These are phyloP conservation scores for Pecten maximus DNA, from an alignment of 2,888 invertebrate genomes.

Conservation along the genomic window DNA sequence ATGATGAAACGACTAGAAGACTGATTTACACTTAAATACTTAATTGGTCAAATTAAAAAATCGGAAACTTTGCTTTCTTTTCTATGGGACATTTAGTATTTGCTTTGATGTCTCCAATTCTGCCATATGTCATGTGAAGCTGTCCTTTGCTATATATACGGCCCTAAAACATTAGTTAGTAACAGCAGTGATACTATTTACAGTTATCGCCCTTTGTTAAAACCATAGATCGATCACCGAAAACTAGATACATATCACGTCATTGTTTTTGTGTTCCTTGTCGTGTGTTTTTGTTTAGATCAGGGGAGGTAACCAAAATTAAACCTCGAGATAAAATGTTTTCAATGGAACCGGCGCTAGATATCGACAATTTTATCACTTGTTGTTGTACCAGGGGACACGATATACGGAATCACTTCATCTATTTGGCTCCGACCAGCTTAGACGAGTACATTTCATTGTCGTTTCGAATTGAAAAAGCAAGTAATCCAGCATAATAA, in stretches of 20 bases:
- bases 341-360: background rate
- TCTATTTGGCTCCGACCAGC: conserved; percentile 6
- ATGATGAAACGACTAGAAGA: background rate
- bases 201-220: background rate
- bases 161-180: background rate
- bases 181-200: background rate
- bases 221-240: background rate
- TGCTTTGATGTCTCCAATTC: background rate
- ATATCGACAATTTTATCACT: background rate
- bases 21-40: conserved; percentile 17
- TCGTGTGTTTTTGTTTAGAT: background rate
- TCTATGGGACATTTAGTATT: background rate
- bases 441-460: background rate
- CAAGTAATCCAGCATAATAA: background rate
- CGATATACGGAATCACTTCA: background rate
- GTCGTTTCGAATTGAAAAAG: conserved; percentile 1
- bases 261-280: background rate
- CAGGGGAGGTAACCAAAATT: background rate
- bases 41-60: conserved; percentile 33
- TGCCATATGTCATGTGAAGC: background rate
- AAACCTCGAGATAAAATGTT: background rate
- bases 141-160: background rate
- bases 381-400: background rate
- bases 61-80: conserved; percentile 10
- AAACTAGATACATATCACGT: background rate